These are phyloP conservation scores for Ctena decussata DNA, from an alignment of 2,888 invertebrate species.

Conservation along the genomic window DNA sequence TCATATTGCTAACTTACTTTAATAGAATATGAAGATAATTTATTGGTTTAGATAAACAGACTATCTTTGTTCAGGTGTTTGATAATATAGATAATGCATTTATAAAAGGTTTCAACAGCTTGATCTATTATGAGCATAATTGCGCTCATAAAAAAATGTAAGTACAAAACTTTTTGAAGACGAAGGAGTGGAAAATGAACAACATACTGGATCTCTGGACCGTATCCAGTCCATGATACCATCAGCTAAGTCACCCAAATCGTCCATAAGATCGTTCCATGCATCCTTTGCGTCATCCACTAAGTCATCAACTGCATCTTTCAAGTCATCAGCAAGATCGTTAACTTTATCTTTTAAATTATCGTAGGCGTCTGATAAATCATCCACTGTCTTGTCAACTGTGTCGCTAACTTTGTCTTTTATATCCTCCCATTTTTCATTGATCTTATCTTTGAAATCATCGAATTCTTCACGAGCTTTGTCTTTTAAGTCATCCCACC, in stretches of 20 bases:
- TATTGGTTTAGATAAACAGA: too few relatives aligned
- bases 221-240: slow-evolving; percentile 17
- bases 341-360: not conserved
- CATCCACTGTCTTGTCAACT: not conserved
- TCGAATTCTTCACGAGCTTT: not conserved
- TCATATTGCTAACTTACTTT: too few relatives aligned
- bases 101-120: too few relatives aligned
- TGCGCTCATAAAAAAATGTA: too few relatives aligned
- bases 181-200: too few relatives aligned
- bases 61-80: too few relatives aligned
- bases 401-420: not conserved
- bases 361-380: not conserved
- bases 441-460: not conserved
- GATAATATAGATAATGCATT: too few relatives aligned
- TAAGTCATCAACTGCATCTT: not conserved
- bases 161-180: too few relatives aligned
- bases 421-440: not conserved
- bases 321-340: not conserved
- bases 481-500: not conserved
- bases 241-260: not conserved
- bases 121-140: too few relatives aligned
- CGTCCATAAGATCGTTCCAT: not conserved
- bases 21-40: too few relatives aligned
- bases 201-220: slow-evolving; percentile 32
- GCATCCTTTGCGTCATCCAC: slow-evolving; percentile 7